Evolutionary conservation across 2,888 invertebrate species (phyloP).

Genomic region (Merodon equestris): DNA sequence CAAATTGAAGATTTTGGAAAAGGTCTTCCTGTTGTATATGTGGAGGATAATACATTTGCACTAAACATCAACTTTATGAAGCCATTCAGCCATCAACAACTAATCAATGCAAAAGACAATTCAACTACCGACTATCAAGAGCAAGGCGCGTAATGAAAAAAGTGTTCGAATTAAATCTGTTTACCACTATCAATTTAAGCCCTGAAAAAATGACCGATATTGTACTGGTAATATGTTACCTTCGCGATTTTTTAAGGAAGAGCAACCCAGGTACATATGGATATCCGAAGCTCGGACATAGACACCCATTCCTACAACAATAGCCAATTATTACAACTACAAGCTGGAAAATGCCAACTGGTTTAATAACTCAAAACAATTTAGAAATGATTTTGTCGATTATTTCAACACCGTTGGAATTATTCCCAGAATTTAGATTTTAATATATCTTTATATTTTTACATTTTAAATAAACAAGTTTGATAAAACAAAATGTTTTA

Average conservation of each 20-base stretch:
- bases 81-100: constrained; percentile 21
- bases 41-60: constrained; percentile 51
- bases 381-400: no score
- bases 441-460: no score
- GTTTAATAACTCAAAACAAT: no score
- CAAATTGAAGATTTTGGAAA: constrained; percentile 5
- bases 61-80: constrained; percentile 45
- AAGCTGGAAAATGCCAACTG: background rate
- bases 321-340: background rate
- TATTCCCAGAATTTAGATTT: no score
- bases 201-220: constrained; percentile 14
- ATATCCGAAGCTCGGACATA: background rate
- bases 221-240: constrained; percentile 16
- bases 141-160: constrained; percentile 48
- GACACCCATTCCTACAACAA: background rate
- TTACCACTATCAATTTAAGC: constrained; percentile 56
- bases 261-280: background rate
- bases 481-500: no score
- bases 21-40: constrained; percentile 40
- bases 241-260: constrained; percentile 18
- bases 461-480: no score
- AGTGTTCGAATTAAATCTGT: constrained; percentile 71
- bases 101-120: constrained; percentile 20
- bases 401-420: no score
- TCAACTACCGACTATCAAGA: constrained; percentile 34